phyloP scores from a whole-genome alignment of 2,797 vertebrate genomes.

The Girardinus metallicus region DNA sequence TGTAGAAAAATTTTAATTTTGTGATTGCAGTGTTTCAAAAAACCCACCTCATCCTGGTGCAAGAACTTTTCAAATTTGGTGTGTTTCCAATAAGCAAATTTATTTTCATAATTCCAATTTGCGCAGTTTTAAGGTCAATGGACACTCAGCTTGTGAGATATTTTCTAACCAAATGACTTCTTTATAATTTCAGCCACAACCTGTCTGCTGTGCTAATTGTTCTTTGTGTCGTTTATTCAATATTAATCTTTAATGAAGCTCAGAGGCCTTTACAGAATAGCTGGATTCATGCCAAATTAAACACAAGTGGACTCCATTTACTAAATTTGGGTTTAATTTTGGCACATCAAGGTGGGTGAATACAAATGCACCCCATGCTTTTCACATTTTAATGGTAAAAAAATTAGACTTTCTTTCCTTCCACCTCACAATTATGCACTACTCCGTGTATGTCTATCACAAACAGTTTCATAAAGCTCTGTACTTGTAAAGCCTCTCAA shows the following conservation, averaged over 20 bases:
- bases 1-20: no score
- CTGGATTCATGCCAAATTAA: not conserved
- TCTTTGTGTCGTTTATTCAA: not conserved
- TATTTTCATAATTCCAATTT: no score
- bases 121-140: no score
- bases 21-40: no score
- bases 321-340: not conserved
- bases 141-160: not conserved
- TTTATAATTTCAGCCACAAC: not conserved
- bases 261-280: not conserved
- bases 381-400: not conserved
- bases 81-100: no score
- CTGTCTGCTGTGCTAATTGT: not conserved
- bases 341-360: not conserved
- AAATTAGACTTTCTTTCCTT: not conserved
- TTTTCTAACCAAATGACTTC: not conserved
- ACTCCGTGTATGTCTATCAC: not conserved
- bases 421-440: not conserved
- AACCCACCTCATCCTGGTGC: no score
- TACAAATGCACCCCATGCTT: not conserved
- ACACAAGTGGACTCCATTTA: not conserved
- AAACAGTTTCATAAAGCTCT: not conserved
- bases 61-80: no score
- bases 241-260: not conserved
- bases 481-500: slow-evolving; percentile 55